Evolutionary conservation across 2,888 invertebrate genomes (phyloP).

Genomic region (Epinotia brunnichana): DNA sequence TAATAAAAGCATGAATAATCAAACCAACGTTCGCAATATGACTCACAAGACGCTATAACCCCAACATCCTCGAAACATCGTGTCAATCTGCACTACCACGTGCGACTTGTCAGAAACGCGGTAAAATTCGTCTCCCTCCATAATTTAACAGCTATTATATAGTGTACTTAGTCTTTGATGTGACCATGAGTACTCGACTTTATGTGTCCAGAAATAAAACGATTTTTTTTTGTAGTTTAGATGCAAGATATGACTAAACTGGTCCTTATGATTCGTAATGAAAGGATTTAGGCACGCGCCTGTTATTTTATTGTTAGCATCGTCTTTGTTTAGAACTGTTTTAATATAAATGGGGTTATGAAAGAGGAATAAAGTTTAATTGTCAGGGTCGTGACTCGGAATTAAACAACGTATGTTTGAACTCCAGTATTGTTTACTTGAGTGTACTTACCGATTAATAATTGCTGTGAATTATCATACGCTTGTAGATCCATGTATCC

Average conservation of each 20-base stretch:
- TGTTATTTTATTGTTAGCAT: slow-evolving; percentile 45
- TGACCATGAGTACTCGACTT: slow-evolving; percentile 56
- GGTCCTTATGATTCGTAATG: slow-evolving; percentile 51
- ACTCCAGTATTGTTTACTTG: not conserved
- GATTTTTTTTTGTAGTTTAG: slow-evolving; percentile 63
- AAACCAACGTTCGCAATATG: slow-evolving; percentile 18
- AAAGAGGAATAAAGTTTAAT: slow-evolving; percentile 17
- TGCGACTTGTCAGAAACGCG: slow-evolving; percentile 48
- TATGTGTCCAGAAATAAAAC: slow-evolving; percentile 61
- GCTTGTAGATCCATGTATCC: slow-evolving; percentile 74
- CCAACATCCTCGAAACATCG: slow-evolving; percentile 34
- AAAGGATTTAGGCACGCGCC: slow-evolving; percentile 55
- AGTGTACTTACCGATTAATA: slow-evolving; percentile 69
- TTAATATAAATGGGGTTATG: slow-evolving; percentile 37
- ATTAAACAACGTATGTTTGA: not conserved
- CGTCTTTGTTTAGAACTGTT: slow-evolving; percentile 40
- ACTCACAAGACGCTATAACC: slow-evolving; percentile 20
- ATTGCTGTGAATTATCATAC: slow-evolving; percentile 73
- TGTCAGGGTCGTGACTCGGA: not conserved
- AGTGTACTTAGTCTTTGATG: slow-evolving; percentile 64
- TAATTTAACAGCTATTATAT: slow-evolving; percentile 58
- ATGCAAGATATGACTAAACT: slow-evolving; percentile 55
- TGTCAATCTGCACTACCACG: slow-evolving; percentile 43
- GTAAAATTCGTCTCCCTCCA: slow-evolving; percentile 47
- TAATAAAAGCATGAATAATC: slow-evolving; percentile 36